Conservation (phyloP, 2,113 vertebrate species). For the Tetrax tetrax region DNA sequence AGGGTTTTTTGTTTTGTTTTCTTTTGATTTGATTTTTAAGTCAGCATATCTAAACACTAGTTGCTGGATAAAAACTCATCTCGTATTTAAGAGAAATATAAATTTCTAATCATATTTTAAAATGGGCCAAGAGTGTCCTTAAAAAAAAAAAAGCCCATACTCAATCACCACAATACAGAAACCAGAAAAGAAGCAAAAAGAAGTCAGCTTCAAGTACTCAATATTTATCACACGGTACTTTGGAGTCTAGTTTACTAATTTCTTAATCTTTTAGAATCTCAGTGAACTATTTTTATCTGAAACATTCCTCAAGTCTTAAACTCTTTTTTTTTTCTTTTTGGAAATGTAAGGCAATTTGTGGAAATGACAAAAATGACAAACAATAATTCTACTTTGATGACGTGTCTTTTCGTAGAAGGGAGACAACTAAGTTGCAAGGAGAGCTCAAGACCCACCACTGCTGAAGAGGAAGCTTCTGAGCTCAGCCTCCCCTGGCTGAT, state of each 20-base stretch:
- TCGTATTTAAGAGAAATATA: background rate
- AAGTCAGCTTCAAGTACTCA: background rate
- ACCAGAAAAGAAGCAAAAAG: background rate
- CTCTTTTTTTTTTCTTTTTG: background rate
- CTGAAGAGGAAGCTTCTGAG: background rate
- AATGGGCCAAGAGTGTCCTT: background rate
- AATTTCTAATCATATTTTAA: background rate
- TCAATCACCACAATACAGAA: background rate
- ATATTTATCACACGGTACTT: background rate
- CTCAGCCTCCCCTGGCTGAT: background rate
- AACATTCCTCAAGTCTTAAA: background rate
- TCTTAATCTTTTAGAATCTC: background rate
- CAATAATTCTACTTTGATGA: background rate
- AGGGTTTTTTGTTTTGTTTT: rapidly evolving
- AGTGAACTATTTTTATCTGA: background rate
- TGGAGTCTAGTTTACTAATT: background rate
- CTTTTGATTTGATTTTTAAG: background rate
- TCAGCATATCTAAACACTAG: background rate
- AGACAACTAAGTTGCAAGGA: background rate
- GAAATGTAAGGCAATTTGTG: background rate
- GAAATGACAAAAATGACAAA: background rate
- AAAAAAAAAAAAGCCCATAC: too few species aligned
- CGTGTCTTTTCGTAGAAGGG: background rate
- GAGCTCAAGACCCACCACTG: rapidly evolving
- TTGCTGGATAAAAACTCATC: background rate